These are phyloP conservation scores for Machimus rusticus DNA, from an alignment of 2,888 invertebrate genomes.

Conservation along the genomic window DNA sequence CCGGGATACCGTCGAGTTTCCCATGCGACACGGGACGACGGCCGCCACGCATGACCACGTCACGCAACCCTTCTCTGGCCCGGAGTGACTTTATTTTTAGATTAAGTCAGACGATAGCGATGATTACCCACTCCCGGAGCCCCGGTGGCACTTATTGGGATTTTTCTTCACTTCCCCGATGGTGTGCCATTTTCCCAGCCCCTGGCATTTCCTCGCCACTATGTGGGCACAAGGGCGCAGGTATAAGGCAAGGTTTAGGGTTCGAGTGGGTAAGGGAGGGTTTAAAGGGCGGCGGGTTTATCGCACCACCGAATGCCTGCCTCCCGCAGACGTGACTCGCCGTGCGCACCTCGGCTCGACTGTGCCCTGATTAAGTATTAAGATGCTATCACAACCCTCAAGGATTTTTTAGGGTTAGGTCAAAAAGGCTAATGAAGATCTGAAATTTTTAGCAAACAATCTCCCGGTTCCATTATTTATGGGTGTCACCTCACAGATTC, in stretches of 20 bases:
- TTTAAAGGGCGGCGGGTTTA: not conserved
- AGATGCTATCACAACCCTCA: slow-evolving; percentile 21
- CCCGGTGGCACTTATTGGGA: slow-evolving; percentile 21
- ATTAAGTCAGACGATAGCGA: slow-evolving; percentile 21
- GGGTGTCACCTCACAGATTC: slow-evolving; percentile 10
- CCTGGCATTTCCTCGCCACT: not conserved
- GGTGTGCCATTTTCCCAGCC: no score
- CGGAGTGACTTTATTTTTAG: slow-evolving; percentile 23
- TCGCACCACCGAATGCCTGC: not conserved
- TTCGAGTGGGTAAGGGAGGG: no score
- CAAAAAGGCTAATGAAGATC: slow-evolving; percentile 28
- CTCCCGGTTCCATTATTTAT: slow-evolving; percentile 10
- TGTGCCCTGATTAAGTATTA: slow-evolving; percentile 32
- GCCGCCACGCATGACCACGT: slow-evolving; percentile 6
- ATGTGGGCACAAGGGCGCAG: not conserved
- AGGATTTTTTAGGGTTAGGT: slow-evolving; percentile 24
- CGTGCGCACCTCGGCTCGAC: not conserved
- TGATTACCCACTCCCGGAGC: slow-evolving; percentile 27
- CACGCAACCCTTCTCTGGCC: not conserved
- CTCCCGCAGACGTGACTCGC: not conserved
- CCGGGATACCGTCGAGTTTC: not conserved
- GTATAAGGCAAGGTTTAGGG: not conserved
- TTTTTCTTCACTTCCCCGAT: not conserved
- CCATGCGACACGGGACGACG: not conserved
- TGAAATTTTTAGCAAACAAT: slow-evolving; percentile 39